Evolutionary conservation across 2,888 invertebrate genomes (phyloP), one percentile per base, ranked within the genome.

Genomic region (Andricus quercusramuli): DNA sequence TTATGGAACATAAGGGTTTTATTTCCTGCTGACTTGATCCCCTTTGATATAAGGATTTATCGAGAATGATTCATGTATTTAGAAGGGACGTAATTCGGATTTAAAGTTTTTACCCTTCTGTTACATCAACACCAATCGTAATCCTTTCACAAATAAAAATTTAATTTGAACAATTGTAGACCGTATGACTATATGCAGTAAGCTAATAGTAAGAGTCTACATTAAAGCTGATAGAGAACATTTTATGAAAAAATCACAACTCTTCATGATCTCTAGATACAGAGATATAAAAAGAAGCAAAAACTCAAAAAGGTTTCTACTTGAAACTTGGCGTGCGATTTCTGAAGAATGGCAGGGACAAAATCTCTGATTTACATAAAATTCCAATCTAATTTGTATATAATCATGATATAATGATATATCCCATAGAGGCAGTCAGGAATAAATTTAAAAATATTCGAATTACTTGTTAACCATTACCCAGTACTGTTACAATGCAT

Each of bases 121-220:
- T 8, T 67, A 67, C 41, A 67, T 41, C 13, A 41, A 67, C 37
- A 37, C 67, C 13, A 67, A 67, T 67, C 22, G 67, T 67, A 67
- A 67, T 67, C 67, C 67, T 67, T n/a, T 67, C 15, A 67, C 67
- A 41, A 41, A 41, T 67, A 64, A 64, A 64, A 29, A 25, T 5
- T 25, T 29, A 17, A 17, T 29, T 64, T 17, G 6, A 64, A 64
- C 22, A 64, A 64, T 64, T 29, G 25, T 22, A 64, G 64, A 29
- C n/a, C 22, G 22, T 59, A 22, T 59, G n/a, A 59, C 22, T 59
- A 11, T 22, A 59, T 22, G 22, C 3, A 59, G 11, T 11, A 59
- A 11, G 11, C 22, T 6, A 56, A 56, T 56, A 56, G 62, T 62
- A 22, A 62, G 1, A 25, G 6, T 64, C 22, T 25, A 15, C 15